Base-by-base conservation (phyloP, 2,888 invertebrate genomes). In the Cheiracanthium punctorium region DNA sequence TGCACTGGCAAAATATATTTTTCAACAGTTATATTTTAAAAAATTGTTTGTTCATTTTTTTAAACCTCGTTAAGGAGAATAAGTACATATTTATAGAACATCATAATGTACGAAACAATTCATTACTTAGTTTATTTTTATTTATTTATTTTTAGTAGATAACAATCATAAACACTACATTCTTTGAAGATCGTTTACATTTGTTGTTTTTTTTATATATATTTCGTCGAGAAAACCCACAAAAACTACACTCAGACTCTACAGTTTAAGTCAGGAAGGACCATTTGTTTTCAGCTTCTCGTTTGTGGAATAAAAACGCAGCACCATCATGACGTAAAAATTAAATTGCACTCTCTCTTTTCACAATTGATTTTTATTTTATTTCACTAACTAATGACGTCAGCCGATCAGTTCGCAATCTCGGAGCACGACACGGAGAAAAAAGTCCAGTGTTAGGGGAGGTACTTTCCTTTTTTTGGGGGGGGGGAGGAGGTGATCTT, bases 261-360 rank as follows among this genome's bases (percentile, higher is more conserved):
- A 58, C 24, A 58, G 17, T 58, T n/a, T 24, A 58, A 24, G 17
- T 58, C 20, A 58, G 58, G 58, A 58, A 24, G 24, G 58, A 24
- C 4, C n/a, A n/a, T n/a, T n/a, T n/a, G n/a, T 4, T 24, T 58
- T 58, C 58, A 58, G 24, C 58, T 24, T 58, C 58, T 24, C 24
- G 24, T 67, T 12, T 20, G 33, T 20, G 65, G 52, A 77, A 52
- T 77, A 84, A 52, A 84, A 79, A 79, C 77, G 71, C 84, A 85
- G 84, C 84, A 85, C 84, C 84, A 85, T 79, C 67, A 43, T 74
- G 79, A 85, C 74, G 28, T 79, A 79, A 73, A 84, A 79, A 85
- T 79, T 85, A 79, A 85, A 85, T 77, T 48, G 67, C 79, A 72
- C 43, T 71, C 84, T 69, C 32, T 30, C n/a, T 33, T 24, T 69